A percentile compares a stretch with the other conserved stretches of the same genome.
These are phyloP conservation scores for Apotomis capreana DNA, from an alignment of 2,888 invertebrate species.

Conservation along the genomic window DNA sequence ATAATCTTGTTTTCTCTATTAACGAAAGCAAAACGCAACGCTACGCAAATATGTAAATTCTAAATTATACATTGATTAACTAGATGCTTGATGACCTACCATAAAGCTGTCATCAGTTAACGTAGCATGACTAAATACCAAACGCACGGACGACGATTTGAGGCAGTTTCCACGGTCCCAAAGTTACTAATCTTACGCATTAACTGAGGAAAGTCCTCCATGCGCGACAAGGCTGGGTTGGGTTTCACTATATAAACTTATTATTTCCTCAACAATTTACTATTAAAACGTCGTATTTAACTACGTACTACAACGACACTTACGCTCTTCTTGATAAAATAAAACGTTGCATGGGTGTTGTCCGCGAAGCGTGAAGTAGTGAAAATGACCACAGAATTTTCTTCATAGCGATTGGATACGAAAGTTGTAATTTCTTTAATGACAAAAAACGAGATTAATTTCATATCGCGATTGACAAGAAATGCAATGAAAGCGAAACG, in stretches of 20 bases:
- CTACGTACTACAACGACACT: background rate
- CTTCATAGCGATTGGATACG: constrained; percentile 35
- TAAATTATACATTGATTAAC: background rate
- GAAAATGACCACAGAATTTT: constrained; percentile 33
- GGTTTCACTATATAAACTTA: constrained; percentile 32
- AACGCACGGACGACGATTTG: constrained; percentile 23
- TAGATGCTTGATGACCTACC: constrained; percentile 31
- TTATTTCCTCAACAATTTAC: constrained; percentile 20
- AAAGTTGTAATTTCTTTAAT: constrained; percentile 31
- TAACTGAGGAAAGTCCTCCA: constrained; percentile 11
- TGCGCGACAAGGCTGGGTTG: constrained; percentile 18
- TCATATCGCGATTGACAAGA: constrained; percentile 33
- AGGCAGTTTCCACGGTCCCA: constrained; percentile 19
- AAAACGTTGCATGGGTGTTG: constrained; percentile 35
- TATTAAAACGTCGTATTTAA: constrained; percentile 1
- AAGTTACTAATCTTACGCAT: constrained; percentile 32
- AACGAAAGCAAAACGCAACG: background rate
- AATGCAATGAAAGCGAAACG: constrained; percentile 31
- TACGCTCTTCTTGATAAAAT: constrained; percentile 2
- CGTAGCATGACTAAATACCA: constrained; percentile 11
- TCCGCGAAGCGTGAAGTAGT: constrained; percentile 31
- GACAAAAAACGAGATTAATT: constrained; percentile 35
- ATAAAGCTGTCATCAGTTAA: constrained; percentile 36
- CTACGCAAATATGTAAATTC: background rate
- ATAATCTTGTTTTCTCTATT: background rate